Conservation (phyloP, 2,113 vertebrate genomes). For the Bagarius yarrelli region DNA sequence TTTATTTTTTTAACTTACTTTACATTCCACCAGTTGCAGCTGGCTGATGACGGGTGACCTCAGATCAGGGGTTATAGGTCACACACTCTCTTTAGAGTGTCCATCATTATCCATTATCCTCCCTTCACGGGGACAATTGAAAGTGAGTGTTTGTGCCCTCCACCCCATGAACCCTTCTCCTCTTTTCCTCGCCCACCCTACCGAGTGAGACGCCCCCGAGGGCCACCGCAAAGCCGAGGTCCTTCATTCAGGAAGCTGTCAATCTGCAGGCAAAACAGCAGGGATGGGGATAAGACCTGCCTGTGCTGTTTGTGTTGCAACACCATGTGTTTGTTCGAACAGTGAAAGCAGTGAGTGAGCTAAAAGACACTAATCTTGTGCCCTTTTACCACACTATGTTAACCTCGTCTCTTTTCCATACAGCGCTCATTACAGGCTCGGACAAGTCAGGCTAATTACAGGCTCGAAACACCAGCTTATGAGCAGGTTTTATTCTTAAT, state of each 20-base stretch:
- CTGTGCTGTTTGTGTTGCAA: conserved; percentile 10
- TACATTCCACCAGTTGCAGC: background rate
- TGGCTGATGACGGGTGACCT: background rate
- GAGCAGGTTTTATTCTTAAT: background rate
- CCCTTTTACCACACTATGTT: background rate
- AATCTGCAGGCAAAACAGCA: background rate
- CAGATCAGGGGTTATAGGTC: conserved; percentile 12
- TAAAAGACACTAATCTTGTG: conserved; percentile 2
- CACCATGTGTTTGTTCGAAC: conserved; percentile 14
- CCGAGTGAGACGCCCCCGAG: conserved; percentile 5
- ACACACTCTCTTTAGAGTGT: conserved; percentile 17
- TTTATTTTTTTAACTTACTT: background rate
- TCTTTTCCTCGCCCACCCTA: background rate
- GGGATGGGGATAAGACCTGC: background rate
- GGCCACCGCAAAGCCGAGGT: background rate
- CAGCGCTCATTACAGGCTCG: conserved; percentile 15
- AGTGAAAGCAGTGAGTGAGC: conserved; percentile 20
- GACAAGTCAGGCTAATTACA: conserved; percentile 7
- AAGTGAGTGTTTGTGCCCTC: conserved; percentile 18
- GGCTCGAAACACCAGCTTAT: background rate
- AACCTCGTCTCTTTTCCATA: conserved; percentile 8
- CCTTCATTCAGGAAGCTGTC: conserved; percentile 30
- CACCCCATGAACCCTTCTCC: background rate
- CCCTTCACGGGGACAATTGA: conserved; percentile 9
- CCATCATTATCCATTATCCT: conserved; percentile 34